These are phyloP conservation scores for Drosophila picticornis DNA, from an alignment of 2,888 invertebrate genomes.

Conservation along the genomic window DNA sequence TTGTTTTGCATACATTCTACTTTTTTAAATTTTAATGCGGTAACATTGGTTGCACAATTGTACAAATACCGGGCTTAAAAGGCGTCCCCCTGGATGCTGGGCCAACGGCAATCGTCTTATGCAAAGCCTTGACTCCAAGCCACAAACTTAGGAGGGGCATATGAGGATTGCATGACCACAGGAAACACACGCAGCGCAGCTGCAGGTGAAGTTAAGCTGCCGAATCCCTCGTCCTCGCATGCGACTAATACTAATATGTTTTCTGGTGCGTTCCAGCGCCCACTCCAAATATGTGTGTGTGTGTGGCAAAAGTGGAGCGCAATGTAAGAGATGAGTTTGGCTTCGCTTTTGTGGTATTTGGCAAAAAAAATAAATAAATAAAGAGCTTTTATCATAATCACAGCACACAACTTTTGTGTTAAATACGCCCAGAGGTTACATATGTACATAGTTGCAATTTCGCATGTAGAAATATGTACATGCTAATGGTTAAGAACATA, in stretches of 20 bases:
- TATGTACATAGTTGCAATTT: not conserved
- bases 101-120: slow-evolving; percentile 27
- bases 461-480: no score
- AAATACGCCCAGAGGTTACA: slow-evolving; percentile 50
- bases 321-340: not conserved
- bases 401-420: slow-evolving; percentile 65
- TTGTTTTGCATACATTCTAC: not conserved
- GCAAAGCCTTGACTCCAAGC: slow-evolving; percentile 45
- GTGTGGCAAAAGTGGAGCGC: not conserved
- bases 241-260: slow-evolving; percentile 69
- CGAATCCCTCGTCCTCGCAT: slow-evolving; percentile 20
- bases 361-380: slow-evolving; percentile 32
- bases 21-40: slow-evolving; percentile 5
- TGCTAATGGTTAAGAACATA: not conserved
- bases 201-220: slow-evolving; percentile 46
- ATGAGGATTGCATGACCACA: slow-evolving; percentile 44
- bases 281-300: not conserved
- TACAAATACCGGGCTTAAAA: slow-evolving; percentile 49
- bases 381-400: slow-evolving; percentile 73
- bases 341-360: slow-evolving; percentile 8
- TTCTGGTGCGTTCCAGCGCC: slow-evolving; percentile 19
- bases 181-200: slow-evolving; percentile 29
- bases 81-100: slow-evolving; percentile 5
- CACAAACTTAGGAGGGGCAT: slow-evolving; percentile 48
- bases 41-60: slow-evolving; percentile 13